Percentiles rank a stretch among this genome's conserved stretches.
Evolutionary conservation across 1,140 invertebrate genomes (phyloP).

Genomic region (Caerostris darwini): DNA sequence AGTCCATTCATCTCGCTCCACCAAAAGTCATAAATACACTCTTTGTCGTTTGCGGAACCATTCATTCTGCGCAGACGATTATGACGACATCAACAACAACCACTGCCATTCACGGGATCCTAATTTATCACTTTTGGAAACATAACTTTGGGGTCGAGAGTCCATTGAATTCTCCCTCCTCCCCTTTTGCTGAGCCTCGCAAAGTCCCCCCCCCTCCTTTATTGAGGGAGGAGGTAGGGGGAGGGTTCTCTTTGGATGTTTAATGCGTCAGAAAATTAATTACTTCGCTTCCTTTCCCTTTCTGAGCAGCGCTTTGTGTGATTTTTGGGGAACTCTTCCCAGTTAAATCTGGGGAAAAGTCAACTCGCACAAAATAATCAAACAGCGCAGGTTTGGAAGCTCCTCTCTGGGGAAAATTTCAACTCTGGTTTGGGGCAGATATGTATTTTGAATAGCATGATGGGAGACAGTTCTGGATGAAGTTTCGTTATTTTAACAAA

Average conservation of each 20-base stretch:
- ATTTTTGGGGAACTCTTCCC: background rate
- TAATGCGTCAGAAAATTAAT: slow-evolving; percentile 26
- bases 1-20: background rate
- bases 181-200: background rate
- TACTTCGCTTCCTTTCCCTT: background rate
- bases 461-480: background rate
- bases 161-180: background rate
- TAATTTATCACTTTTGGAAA: background rate
- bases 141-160: slow-evolving; percentile 6
- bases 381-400: background rate
- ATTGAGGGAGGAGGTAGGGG: too few relatives aligned
- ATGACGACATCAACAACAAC: slow-evolving; percentile 31
- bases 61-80: slow-evolving; percentile 12
- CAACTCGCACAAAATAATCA: slow-evolving; percentile 5
- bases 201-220: background rate
- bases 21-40: background rate
- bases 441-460: background rate
- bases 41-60: background rate
- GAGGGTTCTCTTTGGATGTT: background rate
- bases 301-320: background rate
- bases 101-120: background rate
- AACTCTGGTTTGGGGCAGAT: too few relatives aligned
- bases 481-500: slow-evolving; percentile 19
- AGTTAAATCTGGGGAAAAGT: background rate
- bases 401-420: background rate